These are phyloP conservation scores for Nipponacmea schrenckii DNA, from an alignment of 2,888 invertebrate genomes.

Conservation along the genomic window DNA sequence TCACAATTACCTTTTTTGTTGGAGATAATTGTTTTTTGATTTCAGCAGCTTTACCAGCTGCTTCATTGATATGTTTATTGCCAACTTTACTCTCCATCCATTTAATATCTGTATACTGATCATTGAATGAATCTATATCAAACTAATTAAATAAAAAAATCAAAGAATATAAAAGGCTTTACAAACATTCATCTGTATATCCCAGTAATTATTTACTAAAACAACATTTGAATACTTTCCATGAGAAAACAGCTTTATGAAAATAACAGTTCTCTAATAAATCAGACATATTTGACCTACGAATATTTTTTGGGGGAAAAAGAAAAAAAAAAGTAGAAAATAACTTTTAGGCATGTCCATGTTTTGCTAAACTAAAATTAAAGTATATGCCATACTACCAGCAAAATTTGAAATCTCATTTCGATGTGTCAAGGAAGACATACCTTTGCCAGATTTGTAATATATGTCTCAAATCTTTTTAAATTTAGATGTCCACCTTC, in stretches of 20 bases:
- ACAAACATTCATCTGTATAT: background rate
- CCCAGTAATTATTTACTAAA: background rate
- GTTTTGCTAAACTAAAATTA: no score
- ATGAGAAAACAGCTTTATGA: no score
- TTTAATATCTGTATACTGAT: slow-evolving; percentile 78
- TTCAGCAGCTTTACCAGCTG: slow-evolving; percentile 26
- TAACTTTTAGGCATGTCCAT: no score
- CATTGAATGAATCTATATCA: slow-evolving; percentile 66
- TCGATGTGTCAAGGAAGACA: slow-evolving; percentile 1
- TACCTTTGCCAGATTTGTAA: slow-evolving; percentile 64
- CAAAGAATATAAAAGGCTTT: background rate
- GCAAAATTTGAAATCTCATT: no score
- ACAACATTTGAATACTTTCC: no score
- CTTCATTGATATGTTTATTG: slow-evolving; percentile 32
- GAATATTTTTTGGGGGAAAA: no score
- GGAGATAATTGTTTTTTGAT: background rate
- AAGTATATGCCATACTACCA: no score
- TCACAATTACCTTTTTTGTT: no score
- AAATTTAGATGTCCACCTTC: slow-evolving; percentile 87
- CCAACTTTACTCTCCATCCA: slow-evolving; percentile 80
- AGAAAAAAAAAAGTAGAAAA: no score
- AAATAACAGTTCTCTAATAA: no score
- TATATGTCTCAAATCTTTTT: slow-evolving; percentile 83
- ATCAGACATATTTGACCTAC: no score
- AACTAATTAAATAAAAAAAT: slow-evolving; percentile 40